Conservation (phyloP, 2,888 invertebrate species). For the Aleiodes leptofemur region DNA sequence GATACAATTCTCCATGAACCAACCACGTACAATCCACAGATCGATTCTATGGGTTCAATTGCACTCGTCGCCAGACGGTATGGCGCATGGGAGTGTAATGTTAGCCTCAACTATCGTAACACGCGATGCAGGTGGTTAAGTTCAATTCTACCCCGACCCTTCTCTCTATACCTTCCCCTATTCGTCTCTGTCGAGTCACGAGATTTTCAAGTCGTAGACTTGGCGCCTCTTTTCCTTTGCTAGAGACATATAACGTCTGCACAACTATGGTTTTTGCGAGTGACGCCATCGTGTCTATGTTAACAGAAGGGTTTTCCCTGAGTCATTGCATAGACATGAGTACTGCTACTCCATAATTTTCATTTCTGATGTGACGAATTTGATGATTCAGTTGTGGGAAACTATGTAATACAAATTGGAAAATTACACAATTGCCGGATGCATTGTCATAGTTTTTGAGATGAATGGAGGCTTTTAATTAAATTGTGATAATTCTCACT, state of each 20-base stretch:
- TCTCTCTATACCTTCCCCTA: background rate
- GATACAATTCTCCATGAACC: background rate
- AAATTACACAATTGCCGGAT: too few relatives aligned
- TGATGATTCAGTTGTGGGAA: too few relatives aligned
- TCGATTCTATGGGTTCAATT: slow-evolving; percentile 23
- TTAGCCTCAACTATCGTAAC: slow-evolving; percentile 7
- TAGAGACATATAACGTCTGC: background rate
- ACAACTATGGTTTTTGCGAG: background rate
- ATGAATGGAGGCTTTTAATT: too few relatives aligned
- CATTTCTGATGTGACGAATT: too few relatives aligned
- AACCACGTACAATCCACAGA: background rate
- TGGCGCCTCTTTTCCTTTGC: background rate
- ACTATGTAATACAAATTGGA: too few relatives aligned
- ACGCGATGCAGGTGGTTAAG: slow-evolving; percentile 30
- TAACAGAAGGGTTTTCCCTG: background rate
- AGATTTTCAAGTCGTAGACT: slow-evolving; percentile 20
- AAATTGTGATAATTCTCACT: too few relatives aligned
- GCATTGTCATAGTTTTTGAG: too few relatives aligned
- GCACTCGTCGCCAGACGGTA: slow-evolving; percentile 27
- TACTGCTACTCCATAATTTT: too few relatives aligned
- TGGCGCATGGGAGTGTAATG: slow-evolving; percentile 17
- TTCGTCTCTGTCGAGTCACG: background rate
- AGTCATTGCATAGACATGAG: background rate
- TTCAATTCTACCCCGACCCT: background rate
- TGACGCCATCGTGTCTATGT: slow-evolving; percentile 12